Conservation (phyloP, 2,797 vertebrate genomes). For the Hapalemur alaotrensis region DNA sequence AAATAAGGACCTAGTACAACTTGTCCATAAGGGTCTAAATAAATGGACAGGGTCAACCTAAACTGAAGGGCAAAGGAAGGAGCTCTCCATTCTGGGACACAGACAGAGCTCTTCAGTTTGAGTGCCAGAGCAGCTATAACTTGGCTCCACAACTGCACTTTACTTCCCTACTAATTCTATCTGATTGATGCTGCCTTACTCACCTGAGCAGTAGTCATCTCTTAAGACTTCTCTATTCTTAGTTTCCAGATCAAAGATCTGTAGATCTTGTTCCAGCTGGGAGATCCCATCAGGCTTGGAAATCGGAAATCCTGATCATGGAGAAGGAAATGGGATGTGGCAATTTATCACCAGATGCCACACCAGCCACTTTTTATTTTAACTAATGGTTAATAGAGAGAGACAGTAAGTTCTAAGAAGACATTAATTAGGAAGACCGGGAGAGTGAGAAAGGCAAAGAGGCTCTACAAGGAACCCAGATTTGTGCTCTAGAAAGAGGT, state of each 20-base stretch:
- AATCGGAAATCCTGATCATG: constrained; percentile 75
- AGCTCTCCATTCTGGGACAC: background rate
- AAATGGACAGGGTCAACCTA: constrained; percentile 15
- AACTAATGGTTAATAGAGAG: constrained; percentile 15
- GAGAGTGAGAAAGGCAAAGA: constrained; percentile 5
- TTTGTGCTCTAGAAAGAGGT: constrained; percentile 14
- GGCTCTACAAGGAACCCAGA: background rate
- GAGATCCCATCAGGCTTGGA: constrained; percentile 72
- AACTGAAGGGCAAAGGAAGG: background rate
- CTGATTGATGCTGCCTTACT: constrained; percentile 62
- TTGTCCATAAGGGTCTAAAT: background rate
- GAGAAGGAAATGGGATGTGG: constrained; percentile 73
- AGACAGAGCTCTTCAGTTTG: background rate
- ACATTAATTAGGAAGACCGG: constrained; percentile 4
- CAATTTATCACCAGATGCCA: constrained; percentile 48
- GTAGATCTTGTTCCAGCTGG: constrained; percentile 71
- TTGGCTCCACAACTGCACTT: background rate
- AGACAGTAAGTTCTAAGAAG: constrained; percentile 60
- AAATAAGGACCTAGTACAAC: constrained; percentile 9
- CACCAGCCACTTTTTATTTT: constrained; percentile 39
- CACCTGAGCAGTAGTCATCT: constrained; percentile 71
- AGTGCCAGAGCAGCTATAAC: background rate
- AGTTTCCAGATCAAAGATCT: constrained; percentile 75
- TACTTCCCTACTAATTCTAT: constrained; percentile 1
- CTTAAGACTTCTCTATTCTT: constrained; percentile 73